Base-by-base conservation (phyloP, 2,113 vertebrate species). In the Rallus limicola region DNA sequence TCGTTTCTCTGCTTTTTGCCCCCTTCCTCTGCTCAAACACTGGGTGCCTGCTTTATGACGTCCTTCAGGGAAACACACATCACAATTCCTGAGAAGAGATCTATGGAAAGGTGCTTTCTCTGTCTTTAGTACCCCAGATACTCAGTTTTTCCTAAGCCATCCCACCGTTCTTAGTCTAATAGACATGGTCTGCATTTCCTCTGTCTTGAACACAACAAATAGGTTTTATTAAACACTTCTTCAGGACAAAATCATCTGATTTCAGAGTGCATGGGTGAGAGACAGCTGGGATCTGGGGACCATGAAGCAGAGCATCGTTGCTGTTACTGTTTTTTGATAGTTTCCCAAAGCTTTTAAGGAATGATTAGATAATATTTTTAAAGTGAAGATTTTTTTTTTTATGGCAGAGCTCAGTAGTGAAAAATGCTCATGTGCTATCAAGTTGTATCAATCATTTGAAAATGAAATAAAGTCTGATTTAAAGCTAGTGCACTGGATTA, bases 391-490 rank as follows among this genome's bases (percentile, higher is more conserved):
- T 46, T 46, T 48, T 9, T 53, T 92, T 68, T 46, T 94, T 86
- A 83, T 90, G 25, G 44, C 71, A 95, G 74, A 95, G 53, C 86
- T 83, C 46, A 52, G 58, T 46, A 26, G 55, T 83, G 89, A 91
- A 11, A 29, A 68, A 52, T 15, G 4, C 33, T n/a, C n/a, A 33
- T 67, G 50, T 50, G 52, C 78, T 75, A 78, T 36, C 33, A 78
- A 86, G 42, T 74, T 76, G 46, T 77, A 86, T 92, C 94, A 84
- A 68, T 89, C 67, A 69, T 90, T 59, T 65, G 89, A 59, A 86
- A 88, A 92, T 3, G 17, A 94, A 91, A 44, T 36, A 31, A 94
- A 92, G 76, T 95, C 81, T 88, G 87, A 82, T 80, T 84, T 82
- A 88, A 88, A 89, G 87, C 59, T 87, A 23, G 50, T 59, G 56